Evolutionary conservation across 2,113 vertebrate genomes (phyloP).

Genomic region (Columba janthina): DNA sequence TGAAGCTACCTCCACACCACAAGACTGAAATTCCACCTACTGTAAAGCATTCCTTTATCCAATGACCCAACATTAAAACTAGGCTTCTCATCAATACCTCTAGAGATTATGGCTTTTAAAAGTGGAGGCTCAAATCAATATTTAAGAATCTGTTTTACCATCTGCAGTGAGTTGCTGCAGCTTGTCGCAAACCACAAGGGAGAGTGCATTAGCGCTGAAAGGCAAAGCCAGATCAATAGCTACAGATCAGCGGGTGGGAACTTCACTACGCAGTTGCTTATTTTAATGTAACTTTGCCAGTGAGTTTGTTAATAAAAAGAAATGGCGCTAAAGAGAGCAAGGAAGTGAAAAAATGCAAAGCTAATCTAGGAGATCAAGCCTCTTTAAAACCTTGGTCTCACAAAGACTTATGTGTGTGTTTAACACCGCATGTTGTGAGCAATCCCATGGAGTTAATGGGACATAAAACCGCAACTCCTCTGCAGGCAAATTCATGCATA

Average conservation of each 20-base stretch:
- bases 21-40: background rate
- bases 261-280: background rate
- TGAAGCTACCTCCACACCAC: background rate
- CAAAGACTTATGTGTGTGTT: background rate
- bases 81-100: conserved; percentile 27
- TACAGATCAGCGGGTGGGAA: conserved; percentile 26
- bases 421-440: background rate
- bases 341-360: background rate
- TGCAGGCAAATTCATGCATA: background rate
- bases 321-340: background rate
- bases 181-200: conserved; percentile 23
- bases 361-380: background rate
- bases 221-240: conserved; percentile 54
- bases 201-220: conserved; percentile 37
- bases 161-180: conserved; percentile 42
- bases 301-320: conserved; percentile 40
- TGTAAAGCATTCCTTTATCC: background rate
- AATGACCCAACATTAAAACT: background rate
- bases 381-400: background rate
- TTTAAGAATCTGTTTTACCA: conserved; percentile 59
- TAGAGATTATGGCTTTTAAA: conserved; percentile 23
- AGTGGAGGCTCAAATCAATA: conserved; percentile 41
- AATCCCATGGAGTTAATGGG: background rate
- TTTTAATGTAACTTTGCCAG: conserved; percentile 23
- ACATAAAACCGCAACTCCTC: conserved; percentile 6